Evolutionary conservation across 2,888 invertebrate genomes (phyloP), one percentile per base, ranked within the genome.

Genomic region (Peribatodes rhomboidaria): DNA sequence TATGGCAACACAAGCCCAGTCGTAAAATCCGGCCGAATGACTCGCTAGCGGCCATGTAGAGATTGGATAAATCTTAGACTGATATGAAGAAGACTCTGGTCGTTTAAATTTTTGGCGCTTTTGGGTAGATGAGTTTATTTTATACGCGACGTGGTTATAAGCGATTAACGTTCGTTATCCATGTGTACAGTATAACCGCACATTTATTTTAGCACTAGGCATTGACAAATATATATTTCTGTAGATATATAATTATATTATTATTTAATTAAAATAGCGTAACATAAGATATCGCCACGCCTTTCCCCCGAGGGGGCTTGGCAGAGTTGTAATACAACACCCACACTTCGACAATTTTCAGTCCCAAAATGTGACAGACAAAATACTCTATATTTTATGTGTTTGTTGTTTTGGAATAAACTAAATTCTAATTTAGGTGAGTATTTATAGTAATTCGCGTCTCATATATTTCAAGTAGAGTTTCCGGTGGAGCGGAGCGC

Each of bases 1-100:
- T 22, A 61, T 50, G 61, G 61, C 61, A 61, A 61, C 61, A 61
- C 61, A 42, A n/a, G 16, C 41, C 13, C 9, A 41, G 50, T 37
- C 53, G 41, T 61, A 41, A 55, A 61, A 47, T 47, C 44, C 31
- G 22, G n/a, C 13, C 27, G 11, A 61, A 61, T 27, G 44, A 31
- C 39, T 41, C 61, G 54, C 61, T 39, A 18, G 46, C 53, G 60
- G 60, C 53, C 18, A 16, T 47, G 39, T 9, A 31, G 46, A 61
- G 53, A 61, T 61, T 44, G 44, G 61, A 31, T 35, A 31, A 53
- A 53, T 60, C 8, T 52, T 33, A 39, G 16, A 27, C n/a, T 27
- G 39, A 53, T 53, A 41, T 16, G 39, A 10, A 14, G 39, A 39
- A 14, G 39, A 39, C 10, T 39, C 10, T 27, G 53, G 16, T 8